Evolutionary conservation across 2,797 vertebrate species (phyloP).

Genomic region (Melanotaenia parkinsoni): DNA sequence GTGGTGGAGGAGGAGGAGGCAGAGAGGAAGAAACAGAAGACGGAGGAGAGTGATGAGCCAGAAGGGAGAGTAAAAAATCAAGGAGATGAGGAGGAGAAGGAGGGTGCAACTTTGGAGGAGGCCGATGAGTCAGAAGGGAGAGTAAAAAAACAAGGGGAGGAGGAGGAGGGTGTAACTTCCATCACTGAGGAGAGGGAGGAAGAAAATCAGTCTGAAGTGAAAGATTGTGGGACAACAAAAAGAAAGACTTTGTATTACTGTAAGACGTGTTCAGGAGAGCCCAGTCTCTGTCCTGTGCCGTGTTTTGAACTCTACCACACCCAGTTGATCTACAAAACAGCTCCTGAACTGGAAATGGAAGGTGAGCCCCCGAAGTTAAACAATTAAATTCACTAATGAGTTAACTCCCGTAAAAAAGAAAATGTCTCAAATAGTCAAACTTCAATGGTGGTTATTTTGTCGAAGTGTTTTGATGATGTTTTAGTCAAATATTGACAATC

Average conservation of each 20-base stretch:
- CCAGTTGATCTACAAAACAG: conserved; percentile 64
- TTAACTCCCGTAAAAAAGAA: background rate
- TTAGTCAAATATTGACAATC: background rate
- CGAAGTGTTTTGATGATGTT: background rate
- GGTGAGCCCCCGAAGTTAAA: conserved; percentile 53
- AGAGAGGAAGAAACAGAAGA: conserved; percentile 30
- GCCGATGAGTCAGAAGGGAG: conserved; percentile 10
- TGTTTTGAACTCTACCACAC: conserved; percentile 81
- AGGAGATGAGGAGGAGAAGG: background rate
- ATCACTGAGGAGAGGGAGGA: conserved; percentile 12
- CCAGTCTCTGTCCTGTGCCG: conserved; percentile 76
- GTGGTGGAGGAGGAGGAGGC: conserved; percentile 35
- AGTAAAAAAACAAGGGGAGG: background rate
- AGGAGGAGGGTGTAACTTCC: conserved; percentile 5
- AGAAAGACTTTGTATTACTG: conserved; percentile 67
- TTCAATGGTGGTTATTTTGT: background rate
- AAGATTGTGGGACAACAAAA: conserved; percentile 22
- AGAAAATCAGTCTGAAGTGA: conserved; percentile 18
- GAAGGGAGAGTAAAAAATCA: conserved; percentile 4
- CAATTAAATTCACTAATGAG: background rate
- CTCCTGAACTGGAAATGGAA: conserved; percentile 51
- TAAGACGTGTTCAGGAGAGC: conserved; percentile 74
- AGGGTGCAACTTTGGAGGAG: background rate
- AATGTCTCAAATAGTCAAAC: background rate
- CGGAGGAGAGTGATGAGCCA: conserved; percentile 3